These are phyloP conservation scores for Empidonax alnorum DNA, from an alignment of 2,113 vertebrate genomes.

Conservation along the genomic window DNA sequence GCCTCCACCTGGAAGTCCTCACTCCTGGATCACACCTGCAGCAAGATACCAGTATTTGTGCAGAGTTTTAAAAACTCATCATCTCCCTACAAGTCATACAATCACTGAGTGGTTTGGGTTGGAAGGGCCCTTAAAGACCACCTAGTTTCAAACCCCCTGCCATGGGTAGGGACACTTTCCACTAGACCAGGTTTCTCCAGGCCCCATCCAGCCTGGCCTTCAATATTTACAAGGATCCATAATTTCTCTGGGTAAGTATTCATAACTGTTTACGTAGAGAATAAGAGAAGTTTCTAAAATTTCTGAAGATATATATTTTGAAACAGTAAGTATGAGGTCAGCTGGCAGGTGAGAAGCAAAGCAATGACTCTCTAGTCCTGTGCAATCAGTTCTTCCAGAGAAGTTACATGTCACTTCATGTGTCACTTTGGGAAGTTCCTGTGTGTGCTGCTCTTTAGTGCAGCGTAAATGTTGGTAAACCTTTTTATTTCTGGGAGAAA, in stretches of 20 bases:
- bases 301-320: rapidly evolving
- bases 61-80: not conserved
- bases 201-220: not conserved
- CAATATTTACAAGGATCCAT: not conserved
- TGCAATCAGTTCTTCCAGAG: not conserved
- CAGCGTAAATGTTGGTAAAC: rapidly evolving
- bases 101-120: not conserved
- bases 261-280: no score
- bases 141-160: no score
- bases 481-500: not conserved
- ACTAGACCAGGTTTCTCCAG: rapidly evolving
- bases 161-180: not conserved
- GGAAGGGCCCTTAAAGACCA: not conserved
- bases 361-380: rapidly evolving
- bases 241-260: not conserved
- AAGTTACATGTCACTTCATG: rapidly evolving
- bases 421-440: not conserved
- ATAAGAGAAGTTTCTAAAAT: not conserved
- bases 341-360: not conserved
- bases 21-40: not conserved
- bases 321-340: not conserved
- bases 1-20: not conserved
- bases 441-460: not conserved
- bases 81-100: not conserved
- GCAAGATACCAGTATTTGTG: not conserved